Evolutionary conservation across 2,888 invertebrate genomes (phyloP).

Genomic region (Chrysina gloriosa): DNA sequence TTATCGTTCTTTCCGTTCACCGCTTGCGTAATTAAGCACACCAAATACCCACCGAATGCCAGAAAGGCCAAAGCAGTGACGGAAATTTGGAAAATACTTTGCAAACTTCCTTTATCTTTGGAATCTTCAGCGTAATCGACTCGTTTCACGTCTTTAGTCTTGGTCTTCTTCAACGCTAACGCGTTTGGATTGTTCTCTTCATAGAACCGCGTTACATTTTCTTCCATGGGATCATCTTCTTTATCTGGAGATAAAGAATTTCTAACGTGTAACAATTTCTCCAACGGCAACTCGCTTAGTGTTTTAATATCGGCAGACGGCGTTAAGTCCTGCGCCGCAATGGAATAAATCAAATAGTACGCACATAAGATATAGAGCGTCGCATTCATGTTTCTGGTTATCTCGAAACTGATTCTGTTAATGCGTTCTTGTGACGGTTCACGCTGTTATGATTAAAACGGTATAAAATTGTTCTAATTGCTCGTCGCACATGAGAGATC

Average conservation of each 20-base stretch:
- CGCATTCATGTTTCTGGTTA: slow-evolving; percentile 3
- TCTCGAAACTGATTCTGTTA: not conserved
- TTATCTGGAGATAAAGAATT: slow-evolving; percentile 58
- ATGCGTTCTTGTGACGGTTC: not conserved
- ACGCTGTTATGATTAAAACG: slow-evolving; percentile 36
- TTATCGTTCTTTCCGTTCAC: slow-evolving; percentile 73
- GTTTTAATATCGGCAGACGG: slow-evolving; percentile 64
- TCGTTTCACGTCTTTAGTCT: slow-evolving; percentile 54
- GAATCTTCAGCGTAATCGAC: slow-evolving; percentile 55
- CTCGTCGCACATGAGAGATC: slow-evolving; percentile 49
- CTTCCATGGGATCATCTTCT: not conserved
- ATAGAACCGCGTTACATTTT: slow-evolving; percentile 11
- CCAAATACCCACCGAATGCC: slow-evolving; percentile 85
- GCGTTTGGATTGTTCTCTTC: slow-evolving; percentile 52
- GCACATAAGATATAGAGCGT: slow-evolving; percentile 1
- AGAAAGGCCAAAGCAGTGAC: slow-evolving; percentile 84
- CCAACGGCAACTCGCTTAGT: slow-evolving; percentile 76
- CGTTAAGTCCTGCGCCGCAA: slow-evolving; percentile 55
- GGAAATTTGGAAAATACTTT: slow-evolving; percentile 81
- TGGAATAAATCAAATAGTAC: slow-evolving; percentile 6
- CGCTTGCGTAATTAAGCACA: slow-evolving; percentile 82
- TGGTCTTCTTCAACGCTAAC: slow-evolving; percentile 52
- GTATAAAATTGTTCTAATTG: slow-evolving; percentile 41
- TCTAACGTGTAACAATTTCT: slow-evolving; percentile 75
- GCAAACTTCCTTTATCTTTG: slow-evolving; percentile 67